Percentiles rank a stretch among this genome's conserved stretches.
These are phyloP conservation scores for Cepaea hortensis DNA, from an alignment of 2,888 invertebrate species.

Conservation along the genomic window DNA sequence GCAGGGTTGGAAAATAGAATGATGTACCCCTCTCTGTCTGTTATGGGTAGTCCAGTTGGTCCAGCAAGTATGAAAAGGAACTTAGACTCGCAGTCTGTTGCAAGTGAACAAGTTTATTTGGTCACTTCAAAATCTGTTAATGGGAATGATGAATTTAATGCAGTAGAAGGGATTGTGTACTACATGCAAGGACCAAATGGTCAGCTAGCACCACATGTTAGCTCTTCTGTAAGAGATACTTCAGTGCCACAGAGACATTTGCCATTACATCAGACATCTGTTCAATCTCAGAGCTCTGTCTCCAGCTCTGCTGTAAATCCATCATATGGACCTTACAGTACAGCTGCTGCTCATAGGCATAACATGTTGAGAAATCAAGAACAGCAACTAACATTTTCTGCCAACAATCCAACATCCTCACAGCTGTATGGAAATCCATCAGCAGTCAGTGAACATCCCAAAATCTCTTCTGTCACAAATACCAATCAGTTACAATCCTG, in stretches of 20 bases:
- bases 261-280: conserved; percentile 4
- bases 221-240: not conserved
- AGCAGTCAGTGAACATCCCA: not conserved
- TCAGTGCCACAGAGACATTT: not conserved
- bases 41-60: not conserved
- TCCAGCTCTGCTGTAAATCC: conserved; percentile 29
- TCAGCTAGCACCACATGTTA: not conserved
- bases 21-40: not conserved
- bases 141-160: not conserved
- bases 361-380: not conserved
- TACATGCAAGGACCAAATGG: conserved; percentile 22
- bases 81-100: not conserved
- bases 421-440: not conserved
- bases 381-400: not conserved
- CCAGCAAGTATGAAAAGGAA: not conserved
- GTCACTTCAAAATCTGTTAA: not conserved
- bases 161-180: conserved; percentile 7
- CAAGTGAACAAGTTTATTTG: conserved; percentile 10
- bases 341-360: conserved; percentile 2
- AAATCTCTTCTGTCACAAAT: not conserved
- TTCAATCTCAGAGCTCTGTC: not conserved
- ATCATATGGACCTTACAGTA: conserved; percentile 42
- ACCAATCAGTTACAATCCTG: no score
- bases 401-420: not conserved
- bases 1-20: not conserved